These are phyloP conservation scores for Therioaphis trifolii DNA, from an alignment of 2,888 invertebrate species.

Conservation along the genomic window DNA sequence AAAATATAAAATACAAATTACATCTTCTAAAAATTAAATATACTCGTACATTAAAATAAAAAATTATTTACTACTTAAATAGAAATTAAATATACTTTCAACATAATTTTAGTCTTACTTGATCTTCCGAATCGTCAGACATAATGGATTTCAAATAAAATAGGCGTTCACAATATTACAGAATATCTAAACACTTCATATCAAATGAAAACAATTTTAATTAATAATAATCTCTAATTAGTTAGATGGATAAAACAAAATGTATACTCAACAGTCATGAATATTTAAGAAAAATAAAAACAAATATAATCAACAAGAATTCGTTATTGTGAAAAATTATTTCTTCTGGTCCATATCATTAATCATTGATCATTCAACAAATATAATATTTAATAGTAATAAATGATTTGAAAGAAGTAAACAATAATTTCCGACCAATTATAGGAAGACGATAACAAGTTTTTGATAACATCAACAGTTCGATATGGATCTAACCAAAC, in stretches of 20 bases:
- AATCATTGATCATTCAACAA: too few species aligned
- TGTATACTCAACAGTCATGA: background rate
- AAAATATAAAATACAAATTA: too few species aligned
- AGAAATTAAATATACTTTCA: background rate
- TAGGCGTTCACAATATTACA: slow-evolving; percentile 25
- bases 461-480: slow-evolving; percentile 40
- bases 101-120: slow-evolving; percentile 10
- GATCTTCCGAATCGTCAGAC: slow-evolving; percentile 54
- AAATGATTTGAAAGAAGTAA: slow-evolving; percentile 40
- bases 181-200: slow-evolving; percentile 1
- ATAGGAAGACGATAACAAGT: slow-evolving; percentile 41
- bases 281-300: background rate
- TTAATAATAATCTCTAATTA: background rate
- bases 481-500: slow-evolving; percentile 17
- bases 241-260: background rate
- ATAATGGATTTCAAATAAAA: slow-evolving; percentile 29
- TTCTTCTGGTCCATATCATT: too few species aligned
- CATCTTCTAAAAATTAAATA: too few species aligned
- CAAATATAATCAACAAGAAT: background rate
- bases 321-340: background rate
- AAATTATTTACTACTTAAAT: too few species aligned
- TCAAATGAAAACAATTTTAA: background rate
- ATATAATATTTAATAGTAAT: background rate
- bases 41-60: too few species aligned
- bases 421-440: slow-evolving; percentile 44